These are phyloP conservation scores for Avahi laniger DNA, from an alignment of 2,797 vertebrate species.

Conservation along the genomic window DNA sequence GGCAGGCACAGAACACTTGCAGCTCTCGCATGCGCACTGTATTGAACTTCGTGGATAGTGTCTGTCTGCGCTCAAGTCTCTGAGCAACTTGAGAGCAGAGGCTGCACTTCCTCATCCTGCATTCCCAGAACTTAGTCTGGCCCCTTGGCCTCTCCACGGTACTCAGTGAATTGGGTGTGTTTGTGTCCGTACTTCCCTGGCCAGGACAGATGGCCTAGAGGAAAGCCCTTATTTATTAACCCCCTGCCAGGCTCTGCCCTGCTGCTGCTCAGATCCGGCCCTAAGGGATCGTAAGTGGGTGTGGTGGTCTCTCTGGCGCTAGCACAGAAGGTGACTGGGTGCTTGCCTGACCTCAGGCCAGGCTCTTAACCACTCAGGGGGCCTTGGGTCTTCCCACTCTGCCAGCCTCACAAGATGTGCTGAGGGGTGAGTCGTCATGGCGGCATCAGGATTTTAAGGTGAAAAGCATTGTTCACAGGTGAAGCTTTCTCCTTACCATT, in stretches of 20 bases:
- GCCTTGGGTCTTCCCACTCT: background rate
- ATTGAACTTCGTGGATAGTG: fast-evolving
- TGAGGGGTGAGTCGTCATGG: background rate
- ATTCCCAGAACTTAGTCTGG: background rate
- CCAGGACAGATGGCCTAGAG: background rate
- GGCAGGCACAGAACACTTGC: background rate
- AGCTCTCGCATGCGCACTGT: background rate
- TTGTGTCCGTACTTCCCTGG: background rate
- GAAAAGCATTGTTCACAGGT: background rate
- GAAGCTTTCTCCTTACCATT: background rate
- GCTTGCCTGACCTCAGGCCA: background rate
- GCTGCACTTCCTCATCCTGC: background rate
- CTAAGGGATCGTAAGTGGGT: background rate
- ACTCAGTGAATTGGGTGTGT: background rate
- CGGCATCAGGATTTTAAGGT: background rate
- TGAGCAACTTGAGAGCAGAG: background rate
- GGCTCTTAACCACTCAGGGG: no score
- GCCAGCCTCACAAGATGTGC: background rate
- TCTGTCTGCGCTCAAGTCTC: background rate
- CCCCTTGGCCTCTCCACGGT: background rate
- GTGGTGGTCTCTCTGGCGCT: background rate
- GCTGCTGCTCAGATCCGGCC: background rate
- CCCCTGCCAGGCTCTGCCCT: background rate
- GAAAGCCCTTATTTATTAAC: background rate
- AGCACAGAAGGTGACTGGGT: background rate